These are phyloP conservation scores for Syngnathus acus DNA, from an alignment of 2,797 vertebrate species.

Conservation along the genomic window DNA sequence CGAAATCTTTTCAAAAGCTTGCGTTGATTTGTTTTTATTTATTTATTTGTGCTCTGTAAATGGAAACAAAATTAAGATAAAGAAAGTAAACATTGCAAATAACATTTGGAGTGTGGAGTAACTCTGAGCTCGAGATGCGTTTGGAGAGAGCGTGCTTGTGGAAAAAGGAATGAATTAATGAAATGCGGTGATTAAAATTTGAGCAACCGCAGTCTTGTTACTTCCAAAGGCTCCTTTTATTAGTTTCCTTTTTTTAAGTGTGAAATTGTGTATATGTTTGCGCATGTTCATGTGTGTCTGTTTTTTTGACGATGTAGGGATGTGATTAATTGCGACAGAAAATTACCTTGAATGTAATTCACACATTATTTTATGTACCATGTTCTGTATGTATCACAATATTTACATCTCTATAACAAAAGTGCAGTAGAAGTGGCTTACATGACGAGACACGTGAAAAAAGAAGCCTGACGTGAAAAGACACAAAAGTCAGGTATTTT, in stretches of 20 bases:
- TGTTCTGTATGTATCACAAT: neutral
- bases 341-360: neutral
- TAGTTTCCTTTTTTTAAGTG: constrained; percentile 40
- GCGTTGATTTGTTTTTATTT: neutral
- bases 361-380: neutral
- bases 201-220: constrained; percentile 81
- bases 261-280: no score
- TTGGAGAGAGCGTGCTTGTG: constrained; percentile 7
- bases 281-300: neutral
- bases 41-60: neutral
- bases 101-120: neutral
- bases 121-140: neutral
- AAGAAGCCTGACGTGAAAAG: neutral
- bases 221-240: constrained; percentile 89
- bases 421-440: neutral
- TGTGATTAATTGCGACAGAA: neutral
- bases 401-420: neutral
- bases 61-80: neutral
- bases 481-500: neutral
- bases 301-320: neutral
- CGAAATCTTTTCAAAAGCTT: neutral
- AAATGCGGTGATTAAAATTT: constrained; percentile 84
- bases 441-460: neutral
- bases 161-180: constrained; percentile 59
- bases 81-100: neutral